Conservation (phyloP, 1,140 invertebrate species). For the Thaumatotibia leucotreta region DNA sequence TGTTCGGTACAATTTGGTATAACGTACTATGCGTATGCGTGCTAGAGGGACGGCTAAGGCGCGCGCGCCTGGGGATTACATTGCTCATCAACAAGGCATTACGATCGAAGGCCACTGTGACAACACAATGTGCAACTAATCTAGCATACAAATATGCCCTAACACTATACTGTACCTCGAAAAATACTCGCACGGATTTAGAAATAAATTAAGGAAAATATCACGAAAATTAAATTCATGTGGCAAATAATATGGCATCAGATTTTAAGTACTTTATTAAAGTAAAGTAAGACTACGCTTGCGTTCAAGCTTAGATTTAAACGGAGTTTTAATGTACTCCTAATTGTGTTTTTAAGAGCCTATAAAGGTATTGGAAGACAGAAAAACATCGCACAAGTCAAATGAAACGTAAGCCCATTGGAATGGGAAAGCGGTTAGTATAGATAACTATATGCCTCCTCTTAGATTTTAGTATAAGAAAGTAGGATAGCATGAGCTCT, state of each 20-base stretch:
- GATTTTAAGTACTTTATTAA: constrained; percentile 70
- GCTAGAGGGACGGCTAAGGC: constrained; percentile 16
- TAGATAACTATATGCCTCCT: background rate
- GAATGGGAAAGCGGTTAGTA: background rate
- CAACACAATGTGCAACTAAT: constrained; percentile 65
- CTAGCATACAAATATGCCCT: constrained; percentile 64
- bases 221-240: constrained; percentile 69
- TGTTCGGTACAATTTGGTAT: background rate
- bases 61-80: constrained; percentile 43
- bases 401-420: constrained; percentile 25
- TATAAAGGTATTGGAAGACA: constrained; percentile 67
- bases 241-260: constrained; percentile 76
- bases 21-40: constrained; percentile 7
- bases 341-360: constrained; percentile 38
- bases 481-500: background rate
- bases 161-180: constrained; percentile 30
- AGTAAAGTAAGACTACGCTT: constrained; percentile 50
- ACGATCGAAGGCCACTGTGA: constrained; percentile 65
- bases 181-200: constrained; percentile 49
- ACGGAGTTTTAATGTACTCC: constrained; percentile 23
- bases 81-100: constrained; percentile 63
- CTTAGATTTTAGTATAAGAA: background rate
- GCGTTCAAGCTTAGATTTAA: constrained; percentile 30
- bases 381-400: constrained; percentile 72
- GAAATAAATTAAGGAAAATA: constrained; percentile 69